These are phyloP conservation scores for Trisateles emortualis DNA, from an alignment of 2,888 invertebrate genomes.

Conservation along the genomic window DNA sequence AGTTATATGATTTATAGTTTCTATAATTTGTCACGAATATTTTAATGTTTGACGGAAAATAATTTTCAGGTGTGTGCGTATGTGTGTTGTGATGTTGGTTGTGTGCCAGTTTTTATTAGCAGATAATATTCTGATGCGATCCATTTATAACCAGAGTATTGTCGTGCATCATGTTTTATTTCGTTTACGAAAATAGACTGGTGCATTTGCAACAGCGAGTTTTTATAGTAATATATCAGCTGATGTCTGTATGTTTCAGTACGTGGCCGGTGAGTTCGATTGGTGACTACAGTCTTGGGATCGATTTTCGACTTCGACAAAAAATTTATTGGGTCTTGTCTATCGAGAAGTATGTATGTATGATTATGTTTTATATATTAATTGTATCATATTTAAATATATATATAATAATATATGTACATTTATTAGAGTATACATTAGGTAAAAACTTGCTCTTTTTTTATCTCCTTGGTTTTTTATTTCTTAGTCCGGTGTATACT, in stretches of 20 bases:
- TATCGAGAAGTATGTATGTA: too few species aligned
- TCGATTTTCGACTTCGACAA: too few species aligned
- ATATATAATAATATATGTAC: too few species aligned
- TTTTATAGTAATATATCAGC: neutral
- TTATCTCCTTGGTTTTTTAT: too few species aligned
- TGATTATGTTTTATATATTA: too few species aligned
- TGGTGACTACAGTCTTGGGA: too few species aligned
- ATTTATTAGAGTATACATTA: too few species aligned
- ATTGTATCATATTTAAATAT: too few species aligned
- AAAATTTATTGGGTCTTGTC: too few species aligned
- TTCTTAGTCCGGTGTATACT: too few species aligned
- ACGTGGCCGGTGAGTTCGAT: too few species aligned
- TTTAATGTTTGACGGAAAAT: conserved; percentile 10
- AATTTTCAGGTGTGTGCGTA: conserved; percentile 29
- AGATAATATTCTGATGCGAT: conserved; percentile 64
- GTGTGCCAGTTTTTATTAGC: conserved; percentile 66
- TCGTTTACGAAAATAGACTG: conserved; percentile 33
- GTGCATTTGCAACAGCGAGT: conserved; percentile 17
- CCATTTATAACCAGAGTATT: conserved; percentile 58
- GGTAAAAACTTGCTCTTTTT: too few species aligned
- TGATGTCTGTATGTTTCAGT: neutral
- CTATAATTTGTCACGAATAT: conserved; percentile 16
- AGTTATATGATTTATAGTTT: conserved; percentile 32
- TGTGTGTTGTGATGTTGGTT: conserved; percentile 54
- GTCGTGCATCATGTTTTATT: conserved; percentile 44